A percentile compares a stretch with the other conserved stretches of the same genome.
Conservation (phyloP, 37 sponge, comb jelly and placozoan genomes). For the Axinella damicornis region DNA sequence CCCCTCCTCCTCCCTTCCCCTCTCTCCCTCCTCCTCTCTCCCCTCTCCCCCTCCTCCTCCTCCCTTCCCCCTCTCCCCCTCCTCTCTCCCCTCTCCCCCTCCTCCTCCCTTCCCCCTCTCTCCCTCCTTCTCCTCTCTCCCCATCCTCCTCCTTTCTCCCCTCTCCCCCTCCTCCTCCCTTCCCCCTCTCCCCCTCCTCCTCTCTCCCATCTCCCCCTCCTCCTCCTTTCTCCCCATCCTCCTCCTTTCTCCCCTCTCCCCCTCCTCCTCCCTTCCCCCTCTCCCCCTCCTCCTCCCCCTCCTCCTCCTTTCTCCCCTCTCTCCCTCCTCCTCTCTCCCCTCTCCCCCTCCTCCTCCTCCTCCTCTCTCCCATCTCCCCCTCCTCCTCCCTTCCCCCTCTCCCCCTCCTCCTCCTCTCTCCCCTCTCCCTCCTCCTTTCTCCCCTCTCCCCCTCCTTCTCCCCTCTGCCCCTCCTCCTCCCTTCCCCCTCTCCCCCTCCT, state of each 20-base stretch:
- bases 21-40: no score
- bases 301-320: no score
- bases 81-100: constrained; percentile 20
- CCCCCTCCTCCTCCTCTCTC: constrained; percentile 9
- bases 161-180: background rate
- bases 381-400: no score
- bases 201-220: background rate
- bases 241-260: background rate
- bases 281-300: no score
- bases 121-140: background rate
- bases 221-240: background rate
- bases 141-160: background rate
- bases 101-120: background rate
- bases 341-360: no score
- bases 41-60: no score
- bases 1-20: no score
- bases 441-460: background rate
- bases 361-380: no score
- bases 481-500: background rate
- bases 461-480: background rate
- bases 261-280: background rate
- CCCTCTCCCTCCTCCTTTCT: background rate
- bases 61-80: no score
- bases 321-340: no score
- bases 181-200: background rate